phyloP scores from a whole-genome alignment of 2,797 vertebrate genomes.

The Anguilla marmorata region DNA sequence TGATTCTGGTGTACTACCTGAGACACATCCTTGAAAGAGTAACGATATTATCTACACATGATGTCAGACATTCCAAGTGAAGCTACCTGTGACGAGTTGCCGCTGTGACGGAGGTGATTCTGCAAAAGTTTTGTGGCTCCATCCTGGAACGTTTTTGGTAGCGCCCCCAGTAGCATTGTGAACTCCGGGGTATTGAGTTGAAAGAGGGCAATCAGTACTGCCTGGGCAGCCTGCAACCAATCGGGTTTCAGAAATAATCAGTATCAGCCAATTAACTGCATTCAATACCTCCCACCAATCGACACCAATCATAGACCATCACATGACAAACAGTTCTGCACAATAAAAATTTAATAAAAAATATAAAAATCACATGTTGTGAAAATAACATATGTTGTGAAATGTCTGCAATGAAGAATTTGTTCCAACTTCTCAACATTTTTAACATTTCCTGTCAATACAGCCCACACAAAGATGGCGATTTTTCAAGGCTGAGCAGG shows the following conservation, averaged over 20 bases:
- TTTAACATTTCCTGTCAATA: too few species aligned
- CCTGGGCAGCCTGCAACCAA: slow-evolving; percentile 84
- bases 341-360: too few species aligned
- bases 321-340: too few species aligned
- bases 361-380: too few species aligned
- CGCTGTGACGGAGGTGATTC: slow-evolving; percentile 90
- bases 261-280: slow-evolving; percentile 19
- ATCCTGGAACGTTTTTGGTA: slow-evolving; percentile 97
- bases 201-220: slow-evolving; percentile 92
- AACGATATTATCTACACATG: not conserved
- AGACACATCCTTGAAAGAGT: not conserved
- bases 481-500: too few species aligned
- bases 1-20: not conserved
- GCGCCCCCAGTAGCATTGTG: slow-evolving; percentile 91
- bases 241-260: slow-evolving; percentile 31
- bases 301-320: too few species aligned
- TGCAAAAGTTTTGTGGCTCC: slow-evolving; percentile 95
- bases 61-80: not conserved
- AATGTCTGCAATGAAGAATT: too few species aligned
- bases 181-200: slow-evolving; percentile 97
- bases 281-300: not conserved
- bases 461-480: too few species aligned
- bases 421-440: too few species aligned
- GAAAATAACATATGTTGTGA: too few species aligned
- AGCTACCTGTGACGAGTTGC: slow-evolving; percentile 61